Percentiles rank a stretch among this genome's conserved stretches.
Conservation (phyloP, 1,140 invertebrate genomes). For the Drosophila dunni region DNA sequence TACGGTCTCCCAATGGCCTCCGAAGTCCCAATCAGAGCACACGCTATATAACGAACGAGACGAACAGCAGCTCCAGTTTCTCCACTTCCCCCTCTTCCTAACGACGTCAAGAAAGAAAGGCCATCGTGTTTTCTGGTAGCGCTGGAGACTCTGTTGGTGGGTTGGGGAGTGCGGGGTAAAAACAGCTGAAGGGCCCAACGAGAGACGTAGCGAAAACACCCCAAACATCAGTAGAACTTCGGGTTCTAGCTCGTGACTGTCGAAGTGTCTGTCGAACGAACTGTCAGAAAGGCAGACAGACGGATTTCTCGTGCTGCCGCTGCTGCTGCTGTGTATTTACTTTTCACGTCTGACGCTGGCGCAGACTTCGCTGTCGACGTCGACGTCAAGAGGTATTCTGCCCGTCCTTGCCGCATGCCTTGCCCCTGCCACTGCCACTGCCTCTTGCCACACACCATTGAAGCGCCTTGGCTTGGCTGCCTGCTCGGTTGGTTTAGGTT, state of each 20-base stretch:
- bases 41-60: constrained; percentile 24
- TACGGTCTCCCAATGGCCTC: constrained; percentile 34
- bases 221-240: constrained; percentile 70
- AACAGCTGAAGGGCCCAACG: constrained; percentile 38
- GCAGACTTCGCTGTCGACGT: constrained; percentile 13
- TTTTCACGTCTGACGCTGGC: constrained; percentile 66
- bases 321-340: constrained; percentile 60
- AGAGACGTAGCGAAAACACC: constrained; percentile 52
- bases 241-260: constrained; percentile 24
- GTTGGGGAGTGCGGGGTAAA: neutral
- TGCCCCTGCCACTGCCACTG: constrained; percentile 27
- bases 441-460: constrained; percentile 21
- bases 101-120: constrained; percentile 10
- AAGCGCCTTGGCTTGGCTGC: constrained; percentile 23
- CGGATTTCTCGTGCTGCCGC: constrained; percentile 29
- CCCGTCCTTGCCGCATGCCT: constrained; percentile 49
- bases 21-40: constrained; percentile 28
- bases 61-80: constrained; percentile 7
- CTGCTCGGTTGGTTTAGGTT: constrained; percentile 58
- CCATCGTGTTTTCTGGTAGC: constrained; percentile 17
- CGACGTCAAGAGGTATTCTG: constrained; percentile 43
- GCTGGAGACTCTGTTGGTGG: constrained; percentile 5
- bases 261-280: neutral
- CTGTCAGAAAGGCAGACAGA: constrained; percentile 8
- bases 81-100: neutral